Conservation (phyloP, 35 echinoderm and acorn worm genomes). For the Strongylocentrotus purpuratus region DNA sequence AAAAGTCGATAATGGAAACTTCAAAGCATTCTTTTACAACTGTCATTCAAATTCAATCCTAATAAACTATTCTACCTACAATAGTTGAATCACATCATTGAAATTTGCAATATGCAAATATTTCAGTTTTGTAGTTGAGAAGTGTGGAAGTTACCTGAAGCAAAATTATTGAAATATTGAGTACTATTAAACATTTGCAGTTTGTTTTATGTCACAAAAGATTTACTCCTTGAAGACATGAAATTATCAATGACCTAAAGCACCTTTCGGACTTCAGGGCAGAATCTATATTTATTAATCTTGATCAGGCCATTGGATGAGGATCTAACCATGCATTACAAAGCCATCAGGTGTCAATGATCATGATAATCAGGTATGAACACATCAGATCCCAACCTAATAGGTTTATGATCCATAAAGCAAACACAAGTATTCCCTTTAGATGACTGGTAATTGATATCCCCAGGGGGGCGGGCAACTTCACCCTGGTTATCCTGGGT, state of each 20-base stretch:
- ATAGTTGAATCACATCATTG: no score
- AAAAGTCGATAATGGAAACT: no score
- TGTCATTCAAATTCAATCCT: no score
- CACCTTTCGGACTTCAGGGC: background rate
- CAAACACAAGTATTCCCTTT: background rate
- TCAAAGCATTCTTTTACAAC: no score
- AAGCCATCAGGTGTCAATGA: background rate
- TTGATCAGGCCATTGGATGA: background rate
- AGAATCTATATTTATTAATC: background rate
- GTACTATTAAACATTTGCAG: no score
- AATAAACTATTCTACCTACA: no score
- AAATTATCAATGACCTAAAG: background rate
- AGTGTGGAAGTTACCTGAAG: no score
- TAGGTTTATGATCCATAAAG: slow-evolving; percentile 20
- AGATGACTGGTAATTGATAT: slow-evolving; percentile 24
- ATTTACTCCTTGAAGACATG: background rate
- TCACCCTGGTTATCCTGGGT: slow-evolving; percentile 16
- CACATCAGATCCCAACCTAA: slow-evolving; percentile 3
- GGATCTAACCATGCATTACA: background rate
- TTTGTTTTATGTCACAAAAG: no score
- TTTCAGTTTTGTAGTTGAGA: no score
- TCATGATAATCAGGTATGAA: background rate
- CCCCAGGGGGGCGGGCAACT: background rate
- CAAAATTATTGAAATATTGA: no score
- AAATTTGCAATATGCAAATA: no score